phyloP scores from a whole-genome alignment of 2,113 vertebrate species.

The Penelope pileata region DNA sequence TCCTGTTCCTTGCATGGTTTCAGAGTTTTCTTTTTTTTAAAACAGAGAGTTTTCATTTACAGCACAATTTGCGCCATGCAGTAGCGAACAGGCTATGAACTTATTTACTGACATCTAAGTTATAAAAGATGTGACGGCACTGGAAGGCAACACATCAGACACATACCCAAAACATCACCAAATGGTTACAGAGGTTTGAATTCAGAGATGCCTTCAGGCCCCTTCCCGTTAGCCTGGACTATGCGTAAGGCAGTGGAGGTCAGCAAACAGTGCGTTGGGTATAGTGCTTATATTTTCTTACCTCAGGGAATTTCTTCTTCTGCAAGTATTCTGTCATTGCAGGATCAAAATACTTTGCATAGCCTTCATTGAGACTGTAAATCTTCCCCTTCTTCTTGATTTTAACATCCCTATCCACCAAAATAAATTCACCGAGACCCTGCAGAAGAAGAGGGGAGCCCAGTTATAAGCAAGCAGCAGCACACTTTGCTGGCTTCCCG shows the following conservation, averaged over 20 bases:
- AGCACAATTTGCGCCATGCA: neutral
- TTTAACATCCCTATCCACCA: constrained; percentile 91
- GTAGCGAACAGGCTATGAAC: neutral
- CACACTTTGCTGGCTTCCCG: neutral
- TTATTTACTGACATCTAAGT: neutral
- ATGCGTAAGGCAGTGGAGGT: neutral
- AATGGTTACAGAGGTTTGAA: neutral
- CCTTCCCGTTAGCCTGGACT: neutral
- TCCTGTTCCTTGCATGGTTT: neutral
- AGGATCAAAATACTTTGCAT: constrained; percentile 93
- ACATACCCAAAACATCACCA: neutral
- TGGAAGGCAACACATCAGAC: neutral
- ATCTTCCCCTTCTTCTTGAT: constrained; percentile 93
- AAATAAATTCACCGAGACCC: constrained; percentile 94
- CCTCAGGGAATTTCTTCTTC: constrained; percentile 95
- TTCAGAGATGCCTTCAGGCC: neutral
- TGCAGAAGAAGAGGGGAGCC: constrained; percentile 47
- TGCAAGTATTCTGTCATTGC: constrained; percentile 90
- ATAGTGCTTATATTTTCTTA: constrained; percentile 67
- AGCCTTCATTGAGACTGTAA: constrained; percentile 96
- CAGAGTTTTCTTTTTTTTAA: neutral
- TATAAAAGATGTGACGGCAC: neutral
- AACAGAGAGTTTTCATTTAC: neutral
- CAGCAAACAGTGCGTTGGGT: fast-evolving
- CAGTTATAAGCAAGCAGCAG: neutral